phyloP scores from a whole-genome alignment of 2,888 invertebrate genomes.

The Rosalia funebris region DNA sequence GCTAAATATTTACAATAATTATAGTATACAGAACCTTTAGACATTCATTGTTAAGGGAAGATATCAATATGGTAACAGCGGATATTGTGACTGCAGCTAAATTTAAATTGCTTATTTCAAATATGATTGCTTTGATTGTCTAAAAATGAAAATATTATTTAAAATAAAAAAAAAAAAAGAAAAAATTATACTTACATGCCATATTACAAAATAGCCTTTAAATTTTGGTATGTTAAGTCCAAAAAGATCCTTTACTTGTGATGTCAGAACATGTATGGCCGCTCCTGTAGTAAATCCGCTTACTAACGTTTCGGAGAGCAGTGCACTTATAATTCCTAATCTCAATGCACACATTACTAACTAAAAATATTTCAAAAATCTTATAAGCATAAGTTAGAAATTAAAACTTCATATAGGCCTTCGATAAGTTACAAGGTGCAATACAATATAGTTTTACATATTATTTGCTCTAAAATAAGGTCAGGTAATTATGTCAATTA shows the following conservation, averaged over 20 bases:
- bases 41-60: conserved; percentile 73
- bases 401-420: not conserved
- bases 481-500: too few relatives aligned
- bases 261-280: conserved; percentile 75
- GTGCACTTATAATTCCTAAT: conserved; percentile 70
- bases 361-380: conserved; percentile 62
- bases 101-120: conserved; percentile 69
- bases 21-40: too few relatives aligned
- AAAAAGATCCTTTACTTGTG: conserved; percentile 73
- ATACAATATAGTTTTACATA: too few relatives aligned
- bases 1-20: too few relatives aligned
- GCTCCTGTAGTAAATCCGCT: conserved; percentile 80
- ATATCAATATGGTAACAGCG: conserved; percentile 68
- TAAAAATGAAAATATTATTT: conserved; percentile 33
- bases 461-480: too few relatives aligned
- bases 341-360: conserved; percentile 72
- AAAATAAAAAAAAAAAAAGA: conserved; percentile 4
- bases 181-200: conserved; percentile 65
- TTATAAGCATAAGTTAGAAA: conserved; percentile 28
- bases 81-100: conserved; percentile 72
- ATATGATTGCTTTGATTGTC: conserved; percentile 39
- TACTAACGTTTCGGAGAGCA: conserved; percentile 74
- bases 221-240: conserved; percentile 68
- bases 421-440: too few relatives aligned
- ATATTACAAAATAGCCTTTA: conserved; percentile 71